Evolutionary conservation across 2,113 vertebrate species (phyloP).

Genomic region (Mus pahari): DNA sequence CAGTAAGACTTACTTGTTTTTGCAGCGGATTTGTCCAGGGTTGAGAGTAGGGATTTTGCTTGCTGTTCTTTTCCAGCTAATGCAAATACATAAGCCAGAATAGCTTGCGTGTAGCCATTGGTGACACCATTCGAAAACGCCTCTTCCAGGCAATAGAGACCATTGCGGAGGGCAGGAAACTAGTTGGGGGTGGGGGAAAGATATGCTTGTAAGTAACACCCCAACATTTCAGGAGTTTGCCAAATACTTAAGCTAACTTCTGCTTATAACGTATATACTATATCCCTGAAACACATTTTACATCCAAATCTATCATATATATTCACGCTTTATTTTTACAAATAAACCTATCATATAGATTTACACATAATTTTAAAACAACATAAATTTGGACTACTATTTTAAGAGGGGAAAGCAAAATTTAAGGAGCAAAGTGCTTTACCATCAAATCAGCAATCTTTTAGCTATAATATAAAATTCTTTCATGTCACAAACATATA

Average conservation of each 20-base stretch:
- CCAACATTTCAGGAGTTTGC: not conserved
- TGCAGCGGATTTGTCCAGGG: constrained; percentile 69
- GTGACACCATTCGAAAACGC: not conserved
- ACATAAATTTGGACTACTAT: constrained; percentile 21
- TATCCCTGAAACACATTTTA: constrained; percentile 7
- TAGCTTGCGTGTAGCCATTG: constrained; percentile 38
- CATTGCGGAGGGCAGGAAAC: constrained; percentile 67
- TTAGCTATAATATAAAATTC: constrained; percentile 40
- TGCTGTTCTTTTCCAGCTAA: constrained; percentile 57
- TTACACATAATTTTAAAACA: not conserved
- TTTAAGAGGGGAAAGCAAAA: not conserved
- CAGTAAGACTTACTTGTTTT: constrained; percentile 60
- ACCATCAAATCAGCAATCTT: not conserved
- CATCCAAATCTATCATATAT: not conserved
- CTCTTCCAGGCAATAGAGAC: constrained; percentile 71
- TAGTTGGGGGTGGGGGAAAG: constrained; percentile 4
- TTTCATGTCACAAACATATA: not conserved
- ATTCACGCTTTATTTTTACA: not conserved
- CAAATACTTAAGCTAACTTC: not conserved
- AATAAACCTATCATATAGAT: not conserved
- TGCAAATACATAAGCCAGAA: constrained; percentile 74
- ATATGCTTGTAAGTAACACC: not conserved
- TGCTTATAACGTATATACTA: not conserved
- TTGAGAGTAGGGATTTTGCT: constrained; percentile 49
- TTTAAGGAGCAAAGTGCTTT: constrained; percentile 9